phyloP scores from a whole-genome alignment of 2,797 vertebrate genomes.

The Diceros bicornis region DNA sequence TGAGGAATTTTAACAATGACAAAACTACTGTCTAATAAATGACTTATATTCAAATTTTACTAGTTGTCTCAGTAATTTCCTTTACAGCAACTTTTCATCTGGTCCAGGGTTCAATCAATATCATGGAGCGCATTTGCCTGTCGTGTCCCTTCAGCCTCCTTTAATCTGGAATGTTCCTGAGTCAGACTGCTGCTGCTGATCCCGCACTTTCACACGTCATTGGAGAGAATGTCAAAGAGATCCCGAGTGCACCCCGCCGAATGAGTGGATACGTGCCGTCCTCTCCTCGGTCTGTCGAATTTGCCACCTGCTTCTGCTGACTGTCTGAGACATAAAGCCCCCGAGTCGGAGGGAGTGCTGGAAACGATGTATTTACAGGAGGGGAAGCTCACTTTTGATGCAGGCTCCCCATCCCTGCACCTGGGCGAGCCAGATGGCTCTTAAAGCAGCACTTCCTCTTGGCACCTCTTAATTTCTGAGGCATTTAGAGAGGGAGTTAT shows the following conservation, averaged over 20 bases:
- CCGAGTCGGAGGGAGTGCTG: not conserved
- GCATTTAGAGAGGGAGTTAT: conserved; percentile 27
- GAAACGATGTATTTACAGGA: not conserved
- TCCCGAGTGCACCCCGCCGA: not conserved
- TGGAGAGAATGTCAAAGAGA: not conserved
- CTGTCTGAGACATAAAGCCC: not conserved
- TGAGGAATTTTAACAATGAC: not conserved
- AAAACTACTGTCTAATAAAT: not conserved
- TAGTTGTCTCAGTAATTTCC: not conserved
- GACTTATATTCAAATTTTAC: not conserved
- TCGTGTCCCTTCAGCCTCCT: not conserved
- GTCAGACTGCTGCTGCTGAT: not conserved
- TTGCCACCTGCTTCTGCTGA: conserved; percentile 40
- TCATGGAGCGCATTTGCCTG: not conserved
- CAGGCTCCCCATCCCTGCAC: not conserved
- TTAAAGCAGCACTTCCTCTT: conserved; percentile 39
- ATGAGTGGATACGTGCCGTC: not conserved
- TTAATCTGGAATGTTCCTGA: not conserved
- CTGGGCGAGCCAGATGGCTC: conserved; percentile 19
- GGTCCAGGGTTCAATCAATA: not conserved
- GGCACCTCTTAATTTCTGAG: conserved; percentile 61
- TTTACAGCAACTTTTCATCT: not conserved
- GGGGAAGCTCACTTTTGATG: not conserved
- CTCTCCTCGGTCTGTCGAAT: not conserved
- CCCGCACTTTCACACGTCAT: too few relatives aligned